A percentile compares a stretch with the other conserved stretches of the same genome.
Conservation (phyloP, 1,140 invertebrate species). For the Eciton burchellii region DNA sequence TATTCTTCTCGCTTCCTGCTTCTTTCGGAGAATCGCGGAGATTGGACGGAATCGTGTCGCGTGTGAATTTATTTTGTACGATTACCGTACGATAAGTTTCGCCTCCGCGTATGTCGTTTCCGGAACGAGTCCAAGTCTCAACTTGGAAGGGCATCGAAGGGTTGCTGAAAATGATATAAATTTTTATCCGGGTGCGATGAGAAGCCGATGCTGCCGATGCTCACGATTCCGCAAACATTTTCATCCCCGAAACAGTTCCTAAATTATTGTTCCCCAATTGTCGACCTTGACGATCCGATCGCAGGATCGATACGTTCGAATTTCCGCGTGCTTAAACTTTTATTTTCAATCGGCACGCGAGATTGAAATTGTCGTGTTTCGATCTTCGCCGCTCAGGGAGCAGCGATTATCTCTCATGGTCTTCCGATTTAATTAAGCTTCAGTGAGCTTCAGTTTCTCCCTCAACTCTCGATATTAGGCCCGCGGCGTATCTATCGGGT, state of each 20-base stretch:
- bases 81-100: constrained; percentile 28
- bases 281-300: background rate
- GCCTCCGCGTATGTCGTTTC: background rate
- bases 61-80: background rate
- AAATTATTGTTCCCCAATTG: constrained; percentile 18
- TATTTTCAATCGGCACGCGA: constrained; percentile 38
- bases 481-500: constrained; percentile 67
- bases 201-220: too few relatives aligned
- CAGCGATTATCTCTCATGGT: constrained; percentile 70
- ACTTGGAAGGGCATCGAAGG: too few relatives aligned
- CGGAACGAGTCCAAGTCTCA: too few relatives aligned
- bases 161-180: too few relatives aligned
- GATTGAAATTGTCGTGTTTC: constrained; percentile 43
- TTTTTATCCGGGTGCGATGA: too few relatives aligned
- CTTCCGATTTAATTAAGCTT: constrained; percentile 80
- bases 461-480: constrained; percentile 77
- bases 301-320: background rate
- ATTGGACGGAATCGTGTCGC: constrained; percentile 35
- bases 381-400: constrained; percentile 40
- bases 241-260: background rate
- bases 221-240: background rate
- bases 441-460: constrained; percentile 56
- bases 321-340: too few relatives aligned
- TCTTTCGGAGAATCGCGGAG: constrained; percentile 22
- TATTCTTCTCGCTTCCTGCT: constrained; percentile 57